phyloP scores from a whole-genome alignment of 2,113 vertebrate genomes.

The Atractosteus spatula region DNA sequence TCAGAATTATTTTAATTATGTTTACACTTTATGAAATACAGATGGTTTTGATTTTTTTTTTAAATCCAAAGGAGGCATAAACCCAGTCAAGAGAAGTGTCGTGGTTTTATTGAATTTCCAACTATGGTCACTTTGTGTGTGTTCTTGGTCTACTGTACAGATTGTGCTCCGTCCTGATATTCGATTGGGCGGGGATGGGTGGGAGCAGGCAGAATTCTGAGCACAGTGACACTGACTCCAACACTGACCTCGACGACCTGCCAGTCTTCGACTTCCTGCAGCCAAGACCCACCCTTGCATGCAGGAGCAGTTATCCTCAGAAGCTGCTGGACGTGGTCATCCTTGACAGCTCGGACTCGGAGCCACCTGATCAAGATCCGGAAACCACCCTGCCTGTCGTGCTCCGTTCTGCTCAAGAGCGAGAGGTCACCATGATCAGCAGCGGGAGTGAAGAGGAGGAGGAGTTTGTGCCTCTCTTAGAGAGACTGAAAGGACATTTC shows the following conservation, averaged over 20 bases:
- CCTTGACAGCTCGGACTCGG: slow-evolving; percentile 25
- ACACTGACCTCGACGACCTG: slow-evolving; percentile 62
- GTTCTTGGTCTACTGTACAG: too few species aligned
- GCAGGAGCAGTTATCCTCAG: slow-evolving; percentile 7
- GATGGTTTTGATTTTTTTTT: too few species aligned
- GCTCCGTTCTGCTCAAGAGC: not conserved
- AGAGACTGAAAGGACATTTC: slow-evolving; percentile 59
- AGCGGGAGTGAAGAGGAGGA: slow-evolving; percentile 70
- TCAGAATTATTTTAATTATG: too few species aligned
- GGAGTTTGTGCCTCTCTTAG: slow-evolving; percentile 51
- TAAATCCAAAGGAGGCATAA: too few species aligned
- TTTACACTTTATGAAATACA: too few species aligned
- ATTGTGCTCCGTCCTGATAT: too few species aligned
- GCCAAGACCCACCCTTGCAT: slow-evolving; percentile 20
- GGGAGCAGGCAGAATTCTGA: slow-evolving; percentile 25
- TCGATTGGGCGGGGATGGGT: slow-evolving; percentile 34
- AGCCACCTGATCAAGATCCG: not conserved
- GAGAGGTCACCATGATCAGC: slow-evolving; percentile 50
- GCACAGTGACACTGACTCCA: slow-evolving; percentile 47
- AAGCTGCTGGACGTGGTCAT: slow-evolving; percentile 12
- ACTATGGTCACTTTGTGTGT: not conserved
- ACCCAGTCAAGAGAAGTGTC: too few species aligned
- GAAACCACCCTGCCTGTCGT: not conserved
- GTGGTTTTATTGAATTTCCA: too few species aligned
- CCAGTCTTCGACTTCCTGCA: slow-evolving; percentile 66